Percentiles rank a stretch among this genome's conserved stretches.
Evolutionary conservation across 2,888 invertebrate species (phyloP).

Genomic region (Aplocera efformata): DNA sequence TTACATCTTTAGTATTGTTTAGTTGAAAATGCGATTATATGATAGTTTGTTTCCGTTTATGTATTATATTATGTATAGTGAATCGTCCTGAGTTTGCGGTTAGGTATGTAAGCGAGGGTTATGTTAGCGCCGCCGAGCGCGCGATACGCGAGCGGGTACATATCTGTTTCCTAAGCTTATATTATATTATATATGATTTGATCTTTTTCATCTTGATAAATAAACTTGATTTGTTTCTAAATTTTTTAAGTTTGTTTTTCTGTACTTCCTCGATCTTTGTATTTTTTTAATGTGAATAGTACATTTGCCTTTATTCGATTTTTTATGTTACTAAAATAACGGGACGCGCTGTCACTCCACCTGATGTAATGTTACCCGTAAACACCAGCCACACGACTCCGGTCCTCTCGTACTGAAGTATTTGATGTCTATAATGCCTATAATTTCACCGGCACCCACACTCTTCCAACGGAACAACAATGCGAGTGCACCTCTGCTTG

Average conservation of each 20-base stretch:
- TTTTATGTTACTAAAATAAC: no score
- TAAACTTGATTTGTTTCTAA: conserved; percentile 81
- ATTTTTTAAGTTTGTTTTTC: conserved; percentile 62
- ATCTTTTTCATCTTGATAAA: conserved; percentile 80
- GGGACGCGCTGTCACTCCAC: no score
- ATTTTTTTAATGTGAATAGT: no score
- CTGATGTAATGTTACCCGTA: no score
- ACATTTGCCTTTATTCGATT: no score
- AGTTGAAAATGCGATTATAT: conserved; percentile 45
- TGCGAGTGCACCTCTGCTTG: no score
- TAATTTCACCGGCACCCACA: no score
- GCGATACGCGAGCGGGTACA: conserved; percentile 46
- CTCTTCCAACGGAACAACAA: no score
- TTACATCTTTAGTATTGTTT: conserved; percentile 56
- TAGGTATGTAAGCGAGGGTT: conserved; percentile 40
- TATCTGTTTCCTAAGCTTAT: conserved; percentile 74
- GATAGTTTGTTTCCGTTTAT: conserved; percentile 52
- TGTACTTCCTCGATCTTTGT: conserved; percentile 1
- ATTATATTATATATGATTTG: conserved; percentile 67
- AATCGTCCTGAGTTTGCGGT: conserved; percentile 34
- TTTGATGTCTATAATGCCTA: no score
- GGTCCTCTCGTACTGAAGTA: no score
- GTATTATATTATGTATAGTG: conserved; percentile 48
- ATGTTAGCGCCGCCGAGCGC: conserved; percentile 36
- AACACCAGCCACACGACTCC: no score